Conservation (phyloP, 2,797 vertebrate species). For the Notolepis coatsorum region DNA sequence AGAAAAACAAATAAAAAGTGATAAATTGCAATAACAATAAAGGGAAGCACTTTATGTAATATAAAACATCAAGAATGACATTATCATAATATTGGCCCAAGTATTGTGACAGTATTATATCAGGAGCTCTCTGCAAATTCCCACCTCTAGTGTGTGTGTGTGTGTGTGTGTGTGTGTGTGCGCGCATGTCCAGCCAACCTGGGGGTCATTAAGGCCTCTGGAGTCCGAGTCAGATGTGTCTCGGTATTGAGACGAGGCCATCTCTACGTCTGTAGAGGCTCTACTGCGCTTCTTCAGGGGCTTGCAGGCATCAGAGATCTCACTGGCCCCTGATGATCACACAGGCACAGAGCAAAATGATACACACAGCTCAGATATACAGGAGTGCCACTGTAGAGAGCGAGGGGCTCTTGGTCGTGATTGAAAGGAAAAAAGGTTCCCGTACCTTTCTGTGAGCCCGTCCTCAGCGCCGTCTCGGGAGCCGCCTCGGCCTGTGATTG, state of each 20-base stretch:
- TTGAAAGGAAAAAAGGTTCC: background rate
- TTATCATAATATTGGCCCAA: no score
- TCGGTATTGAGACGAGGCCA: constrained; percentile 94
- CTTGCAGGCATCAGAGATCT: constrained; percentile 99
- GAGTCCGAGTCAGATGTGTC: constrained; percentile 98
- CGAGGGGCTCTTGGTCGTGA: constrained; percentile 9
- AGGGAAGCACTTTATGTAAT: no score
- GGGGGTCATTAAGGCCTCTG: constrained; percentile 94
- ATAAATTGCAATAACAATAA: no score
- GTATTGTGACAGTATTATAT: no score
- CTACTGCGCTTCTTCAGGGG: constrained; percentile 98
- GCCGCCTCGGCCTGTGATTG: constrained; percentile 87
- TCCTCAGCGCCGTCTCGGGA: constrained; percentile 91
- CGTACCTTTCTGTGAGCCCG: constrained; percentile 95
- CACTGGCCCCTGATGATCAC: constrained; percentile 90
- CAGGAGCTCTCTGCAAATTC: no score
- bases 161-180: background rate
- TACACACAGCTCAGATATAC: background rate
- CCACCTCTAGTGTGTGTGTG: background rate
- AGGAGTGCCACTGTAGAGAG: background rate
- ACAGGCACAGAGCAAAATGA: background rate
- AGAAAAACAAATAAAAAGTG: no score
- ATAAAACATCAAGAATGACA: no score
- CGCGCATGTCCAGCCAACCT: constrained; percentile 77
- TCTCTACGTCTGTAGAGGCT: constrained; percentile 96